Conservation (phyloP, 1,140 invertebrate species). For the Plutomurus gul region DNA sequence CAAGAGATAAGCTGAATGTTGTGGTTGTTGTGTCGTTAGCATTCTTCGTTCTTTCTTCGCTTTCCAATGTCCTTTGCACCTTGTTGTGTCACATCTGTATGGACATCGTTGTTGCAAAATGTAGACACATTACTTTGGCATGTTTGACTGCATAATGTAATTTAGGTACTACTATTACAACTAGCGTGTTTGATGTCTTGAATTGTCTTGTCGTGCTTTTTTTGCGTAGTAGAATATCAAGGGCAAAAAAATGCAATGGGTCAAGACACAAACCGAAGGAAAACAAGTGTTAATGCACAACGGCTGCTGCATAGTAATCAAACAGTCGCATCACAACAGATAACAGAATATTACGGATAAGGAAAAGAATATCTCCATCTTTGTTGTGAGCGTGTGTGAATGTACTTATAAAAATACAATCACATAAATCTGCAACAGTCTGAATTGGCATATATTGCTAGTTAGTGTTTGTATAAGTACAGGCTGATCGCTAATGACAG, state of each 20-base stretch:
- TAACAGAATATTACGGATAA: too few relatives aligned
- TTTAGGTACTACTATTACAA: too few relatives aligned
- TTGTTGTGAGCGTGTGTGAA: too few relatives aligned
- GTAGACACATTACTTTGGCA: not conserved
- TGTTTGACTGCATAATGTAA: conserved; percentile 14
- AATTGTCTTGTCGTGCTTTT: not conserved
- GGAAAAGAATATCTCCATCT: too few relatives aligned
- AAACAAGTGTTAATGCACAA: conserved; percentile 4
- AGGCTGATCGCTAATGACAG: too few relatives aligned
- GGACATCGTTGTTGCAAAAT: conserved; percentile 7
- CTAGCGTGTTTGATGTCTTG: not conserved
- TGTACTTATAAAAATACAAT: too few relatives aligned
- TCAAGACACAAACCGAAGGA: not conserved
- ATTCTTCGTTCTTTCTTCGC: not conserved
- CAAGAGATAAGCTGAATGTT: not conserved
- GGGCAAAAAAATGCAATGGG: conserved; percentile 1
- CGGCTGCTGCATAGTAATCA: not conserved
- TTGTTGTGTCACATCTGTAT: not conserved
- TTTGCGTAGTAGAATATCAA: not conserved
- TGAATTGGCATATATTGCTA: too few relatives aligned
- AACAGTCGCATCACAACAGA: not conserved
- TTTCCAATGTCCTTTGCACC: not conserved
- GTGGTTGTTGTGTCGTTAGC: not conserved
- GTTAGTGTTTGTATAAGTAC: not conserved
- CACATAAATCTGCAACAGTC: too few relatives aligned